Evolutionary conservation across 53 echinoderm and acorn worm species (phyloP).

Genomic region (Paracentrotus lividus): DNA sequence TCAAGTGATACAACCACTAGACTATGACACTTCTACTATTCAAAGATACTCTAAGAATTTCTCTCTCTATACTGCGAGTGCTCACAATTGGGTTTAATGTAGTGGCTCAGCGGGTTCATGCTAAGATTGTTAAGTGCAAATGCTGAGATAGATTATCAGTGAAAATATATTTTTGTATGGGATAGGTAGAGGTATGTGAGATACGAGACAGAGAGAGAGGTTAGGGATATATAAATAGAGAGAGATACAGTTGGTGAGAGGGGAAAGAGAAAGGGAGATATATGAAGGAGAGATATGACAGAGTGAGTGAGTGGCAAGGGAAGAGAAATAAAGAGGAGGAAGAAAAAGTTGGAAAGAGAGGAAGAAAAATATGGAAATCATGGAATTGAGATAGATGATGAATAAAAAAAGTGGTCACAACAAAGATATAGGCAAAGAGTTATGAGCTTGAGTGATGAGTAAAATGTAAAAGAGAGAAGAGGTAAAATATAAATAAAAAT

Average conservation of each 20-base stretch:
- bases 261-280: neutral
- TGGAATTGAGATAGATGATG: neutral
- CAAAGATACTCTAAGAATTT: too few species aligned
- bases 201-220: neutral
- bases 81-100: too few species aligned
- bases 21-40: too few species aligned
- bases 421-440: too few species aligned
- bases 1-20: too few species aligned
- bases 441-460: too few species aligned
- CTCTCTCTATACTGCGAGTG: too few species aligned
- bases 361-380: conserved; percentile 1
- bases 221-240: neutral
- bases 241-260: neutral
- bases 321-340: neutral
- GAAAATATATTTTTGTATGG: neutral
- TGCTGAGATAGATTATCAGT: neutral
- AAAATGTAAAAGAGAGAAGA: too few species aligned
- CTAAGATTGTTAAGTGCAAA: neutral
- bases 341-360: conserved; percentile 16
- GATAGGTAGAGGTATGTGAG: neutral
- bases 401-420: neutral
- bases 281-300: neutral
- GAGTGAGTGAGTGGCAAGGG: neutral
- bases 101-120: neutral
- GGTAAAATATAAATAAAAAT: too few species aligned